Evolutionary conservation across 2,888 invertebrate genomes (phyloP).

Genomic region (Andrena minutula): DNA sequence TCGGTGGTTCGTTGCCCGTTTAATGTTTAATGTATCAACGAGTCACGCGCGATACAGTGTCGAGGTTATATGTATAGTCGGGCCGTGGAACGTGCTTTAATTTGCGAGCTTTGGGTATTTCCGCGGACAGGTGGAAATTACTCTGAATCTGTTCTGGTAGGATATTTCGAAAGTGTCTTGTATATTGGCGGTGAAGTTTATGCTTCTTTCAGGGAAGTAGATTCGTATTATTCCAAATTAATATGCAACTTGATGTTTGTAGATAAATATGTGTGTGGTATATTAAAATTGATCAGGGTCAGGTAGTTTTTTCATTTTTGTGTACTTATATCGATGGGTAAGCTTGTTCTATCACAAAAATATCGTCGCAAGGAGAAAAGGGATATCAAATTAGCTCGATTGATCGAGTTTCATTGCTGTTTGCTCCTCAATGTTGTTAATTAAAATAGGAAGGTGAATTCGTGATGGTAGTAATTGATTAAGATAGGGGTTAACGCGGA

Average conservation of each 20-base stretch:
- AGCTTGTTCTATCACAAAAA: no score
- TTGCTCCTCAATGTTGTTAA: not conserved
- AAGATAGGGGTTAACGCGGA: slow-evolving; percentile 28
- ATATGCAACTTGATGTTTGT: no score
- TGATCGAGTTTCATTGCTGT: not conserved
- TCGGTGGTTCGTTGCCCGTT: slow-evolving; percentile 6
- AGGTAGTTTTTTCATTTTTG: no score
- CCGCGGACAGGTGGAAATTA: not conserved
- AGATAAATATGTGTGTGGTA: no score
- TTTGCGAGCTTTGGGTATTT: not conserved
- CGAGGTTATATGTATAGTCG: no score
- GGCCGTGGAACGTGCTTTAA: not conserved
- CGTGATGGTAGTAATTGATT: slow-evolving; percentile 1
- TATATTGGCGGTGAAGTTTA: not conserved
- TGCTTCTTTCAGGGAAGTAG: not conserved
- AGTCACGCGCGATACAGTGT: not conserved
- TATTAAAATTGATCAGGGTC: no score
- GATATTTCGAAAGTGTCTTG: not conserved
- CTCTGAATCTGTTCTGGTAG: not conserved
- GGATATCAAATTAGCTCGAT: no score
- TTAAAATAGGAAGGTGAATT: not conserved
- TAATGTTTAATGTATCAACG: slow-evolving; percentile 4
- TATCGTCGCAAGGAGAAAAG: no score
- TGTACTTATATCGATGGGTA: no score
- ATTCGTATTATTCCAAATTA: no score